phyloP scores from a whole-genome alignment of 2,797 vertebrate genomes.

The Lutjanus argentimaculatus region DNA sequence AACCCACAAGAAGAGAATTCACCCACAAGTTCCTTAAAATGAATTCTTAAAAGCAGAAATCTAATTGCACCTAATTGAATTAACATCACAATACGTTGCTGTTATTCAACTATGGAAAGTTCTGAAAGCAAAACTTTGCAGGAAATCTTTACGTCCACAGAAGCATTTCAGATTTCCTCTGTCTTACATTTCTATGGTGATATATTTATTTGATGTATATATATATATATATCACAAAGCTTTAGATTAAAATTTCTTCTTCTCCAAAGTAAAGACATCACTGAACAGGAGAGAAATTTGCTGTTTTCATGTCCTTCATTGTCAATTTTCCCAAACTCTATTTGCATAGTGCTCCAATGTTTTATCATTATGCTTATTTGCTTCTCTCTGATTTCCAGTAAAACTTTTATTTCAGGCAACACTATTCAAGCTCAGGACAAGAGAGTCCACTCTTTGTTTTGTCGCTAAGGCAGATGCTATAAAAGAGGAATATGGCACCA shows the following conservation, averaged over 20 bases:
- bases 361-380: neutral
- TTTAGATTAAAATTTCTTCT: neutral
- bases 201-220: too few relatives aligned
- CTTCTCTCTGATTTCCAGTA: neutral
- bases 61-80: neutral
- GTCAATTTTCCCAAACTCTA: neutral
- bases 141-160: too few relatives aligned
- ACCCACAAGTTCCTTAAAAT: neutral
- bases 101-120: too few relatives aligned
- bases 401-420: neutral
- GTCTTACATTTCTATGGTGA: neutral
- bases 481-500: neutral
- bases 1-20: neutral
- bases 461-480: neutral
- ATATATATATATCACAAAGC: too few relatives aligned
- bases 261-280: neutral
- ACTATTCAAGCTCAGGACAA: neutral
- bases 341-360: too few relatives aligned
- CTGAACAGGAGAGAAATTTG: neutral
- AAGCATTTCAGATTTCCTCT: neutral
- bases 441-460: neutral
- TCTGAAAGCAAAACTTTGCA: too few relatives aligned
- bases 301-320: neutral
- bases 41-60: neutral
- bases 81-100: neutral